Evolutionary conservation across 2,888 invertebrate genomes (phyloP), one percentile per base, ranked within the genome.

Genomic region (Latrodectus elegans): DNA sequence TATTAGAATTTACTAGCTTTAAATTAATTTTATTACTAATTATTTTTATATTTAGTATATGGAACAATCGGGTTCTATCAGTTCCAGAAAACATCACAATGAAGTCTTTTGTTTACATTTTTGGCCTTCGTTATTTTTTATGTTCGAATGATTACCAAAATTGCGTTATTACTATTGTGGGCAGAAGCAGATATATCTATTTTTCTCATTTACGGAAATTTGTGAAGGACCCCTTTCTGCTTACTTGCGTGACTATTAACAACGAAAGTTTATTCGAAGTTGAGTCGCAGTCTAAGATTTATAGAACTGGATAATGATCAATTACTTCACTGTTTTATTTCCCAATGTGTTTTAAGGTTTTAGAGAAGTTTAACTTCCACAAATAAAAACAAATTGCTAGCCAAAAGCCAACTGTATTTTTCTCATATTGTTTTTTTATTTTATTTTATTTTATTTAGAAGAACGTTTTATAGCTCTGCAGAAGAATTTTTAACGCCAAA

Each of bases 341-440:
- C 81, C 26, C 26, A 15, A 38, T 52, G 73, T 67, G 65, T 26
- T 70, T 78, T 55, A 17, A 1, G 26, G 38, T 38, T 4, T 38
- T 38, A 38, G 38, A 4, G 26, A 53, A 53, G 22, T 55, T 55
- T 55, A 49, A 11, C 52, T 55, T 22, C 22, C 77, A 22, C 17
- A 67, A 81, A 81, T 81, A 81, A 81, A 80, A 81, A 67, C 81
- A 65, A 52, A 67, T 73, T 81, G 72, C 74, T 74, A 74, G 81
- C 74, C 68, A n/a, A 38, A 81, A 74, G 81, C 67, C 55, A 74
- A 26, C 17, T 71, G 72, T 72, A 67, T 74, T 81, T 26, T 65
- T 10, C 38, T 12, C n/a, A 38, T 38, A 38, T 38, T 64, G 17
- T 52, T 80, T 52, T 52, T n/a, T n/a, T n/a, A n/a, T n/a, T n/a